Evolutionary conservation across 2,888 invertebrate genomes (phyloP), one percentile per base, ranked within the genome.

Genomic region (Tanytarsus gracilentus): DNA sequence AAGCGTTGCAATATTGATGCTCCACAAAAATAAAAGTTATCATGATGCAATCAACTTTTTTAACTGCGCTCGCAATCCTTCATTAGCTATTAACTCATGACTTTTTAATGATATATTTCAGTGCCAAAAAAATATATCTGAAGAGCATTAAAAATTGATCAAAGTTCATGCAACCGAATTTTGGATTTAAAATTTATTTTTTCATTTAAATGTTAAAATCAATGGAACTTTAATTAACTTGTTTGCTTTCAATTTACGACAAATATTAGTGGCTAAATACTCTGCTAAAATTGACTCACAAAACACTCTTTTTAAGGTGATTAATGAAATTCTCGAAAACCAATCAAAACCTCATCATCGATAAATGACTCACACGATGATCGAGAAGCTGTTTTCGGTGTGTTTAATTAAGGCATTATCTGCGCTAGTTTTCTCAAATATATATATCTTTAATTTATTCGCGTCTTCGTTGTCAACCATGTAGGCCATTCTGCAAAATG

Each of bases 41-140:
- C 39, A 55, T 55, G 55, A 55, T 16, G 29, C 30, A 8, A 16
- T 27, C 16, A 18, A 23, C 53, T 14, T 30, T 53, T 23, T 23
- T 29, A n/a, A n/a, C n/a, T n/a, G n/a, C 29, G 51, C 21, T 18
- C 23, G 9, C n/a, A 11, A 21, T 48, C 26, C 55, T 55, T 55
- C 40, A 55, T 55, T 55, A 39, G 36, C 30, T 52, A 30, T 52
- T 52, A 25, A 30, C 14, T 55, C 49, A 26, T 18, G 49, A n/a
- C 25, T 40, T 55, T 53, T 55, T 55, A 55, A 55, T 40, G 55
- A 55, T 55, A 55, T 55, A 39, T 40, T 53, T 39, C 33, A 53
- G 53, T 53, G 44, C 44, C 44, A 44, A 44, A 44, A 44, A 18
- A 21, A 21, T 23, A 33, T n/a, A n/a, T n/a, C n/a, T n/a, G n/a